These are phyloP conservation scores for Onthophagus taurus DNA, from an alignment of 1,140 invertebrate genomes.

Conservation along the genomic window DNA sequence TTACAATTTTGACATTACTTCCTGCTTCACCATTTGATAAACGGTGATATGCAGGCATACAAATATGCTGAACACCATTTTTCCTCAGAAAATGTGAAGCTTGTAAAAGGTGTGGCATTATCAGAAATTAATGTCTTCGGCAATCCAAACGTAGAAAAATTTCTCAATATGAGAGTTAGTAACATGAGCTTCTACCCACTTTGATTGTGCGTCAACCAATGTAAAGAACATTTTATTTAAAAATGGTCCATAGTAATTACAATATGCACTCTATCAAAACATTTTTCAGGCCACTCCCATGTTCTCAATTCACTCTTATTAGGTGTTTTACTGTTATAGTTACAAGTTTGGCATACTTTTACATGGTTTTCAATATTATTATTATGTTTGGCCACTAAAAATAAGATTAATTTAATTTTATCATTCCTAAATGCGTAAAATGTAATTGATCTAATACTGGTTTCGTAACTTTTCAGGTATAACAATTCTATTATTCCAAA, in stretches of 20 bases:
- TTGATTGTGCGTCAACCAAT: too few relatives aligned
- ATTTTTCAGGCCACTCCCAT: too few relatives aligned
- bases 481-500: slow-evolving; percentile 5
- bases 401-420: background rate
- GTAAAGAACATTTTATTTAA: too few relatives aligned
- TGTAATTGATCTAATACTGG: slow-evolving; percentile 5
- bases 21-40: background rate
- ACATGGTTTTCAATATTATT: background rate
- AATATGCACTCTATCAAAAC: too few relatives aligned
- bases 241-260: too few relatives aligned
- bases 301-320: background rate
- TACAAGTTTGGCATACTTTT: background rate
- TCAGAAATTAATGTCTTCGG: too few relatives aligned
- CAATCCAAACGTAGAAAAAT: too few relatives aligned
- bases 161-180: too few relatives aligned
- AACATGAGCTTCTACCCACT: too few relatives aligned
- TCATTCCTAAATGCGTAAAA: slow-evolving; percentile 2
- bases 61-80: background rate
- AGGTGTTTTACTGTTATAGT: background rate
- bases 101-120: too few relatives aligned
- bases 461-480: background rate
- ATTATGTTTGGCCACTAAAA: background rate
- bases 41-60: background rate
- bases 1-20: slow-evolving; percentile 1
- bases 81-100: too few relatives aligned